Evolutionary conservation across 2,888 invertebrate genomes (phyloP), one percentile per base, ranked within the genome.

Genomic region (Cyaniris semiargus): DNA sequence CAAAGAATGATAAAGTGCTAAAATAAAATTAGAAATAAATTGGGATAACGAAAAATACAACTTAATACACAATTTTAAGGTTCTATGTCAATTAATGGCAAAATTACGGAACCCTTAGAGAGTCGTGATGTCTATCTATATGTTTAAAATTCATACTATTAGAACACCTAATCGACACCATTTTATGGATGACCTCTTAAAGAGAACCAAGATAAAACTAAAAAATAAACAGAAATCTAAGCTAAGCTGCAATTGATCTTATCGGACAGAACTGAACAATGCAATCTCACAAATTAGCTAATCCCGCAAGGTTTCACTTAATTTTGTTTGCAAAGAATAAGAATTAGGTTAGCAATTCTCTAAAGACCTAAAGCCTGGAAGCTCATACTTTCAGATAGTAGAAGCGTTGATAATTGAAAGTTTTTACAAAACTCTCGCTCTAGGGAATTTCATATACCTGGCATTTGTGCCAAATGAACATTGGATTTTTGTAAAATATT

Each of bases 251-350:
- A 53, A 15, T 53, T 5, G 53, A 53, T 60, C 10, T 60, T 23
- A 3, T 60, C 21, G 8, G 3, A 23, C 10, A 23, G 0, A 10
- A 58, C 3, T 10, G 13, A 18, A 27, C 66, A 44, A 44, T 10
- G 44, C 44, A 31, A 66, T 66, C 27, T 27, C 27, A 66, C 18
- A 27, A 66, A 18, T 66, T 27, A 66, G 27, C 60, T 31, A 66
- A 66, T 66, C 66, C 66, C 27, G 15, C 8, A 31, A 66, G 66
- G 15, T 18, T 66, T 31, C 13, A 31, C 5, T 18, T 66, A 27
- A 66, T 66, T 66, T 66, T 66, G 27, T 66, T 66, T 18, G 66
- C 66, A 66, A 66, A 31, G 23, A 60, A 60, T 60, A 27, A 27
- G 60, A 66, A 66, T 66, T 27, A 31, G 66, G 66, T 66, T 66